Conservation (phyloP, 2,888 invertebrate genomes). For the Eupithecia subfuscata region DNA sequence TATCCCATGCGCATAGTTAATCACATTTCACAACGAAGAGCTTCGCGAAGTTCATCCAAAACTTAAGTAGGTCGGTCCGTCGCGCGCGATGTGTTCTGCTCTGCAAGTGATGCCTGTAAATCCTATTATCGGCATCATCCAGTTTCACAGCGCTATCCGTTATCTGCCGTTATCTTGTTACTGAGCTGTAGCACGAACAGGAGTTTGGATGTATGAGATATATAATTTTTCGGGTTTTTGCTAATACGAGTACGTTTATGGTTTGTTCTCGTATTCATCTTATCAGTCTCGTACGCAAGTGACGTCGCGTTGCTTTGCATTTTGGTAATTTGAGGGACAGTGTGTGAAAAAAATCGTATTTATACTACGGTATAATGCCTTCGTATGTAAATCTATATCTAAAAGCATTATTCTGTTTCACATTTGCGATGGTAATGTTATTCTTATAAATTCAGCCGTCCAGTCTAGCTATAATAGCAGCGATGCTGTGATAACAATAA, state of each 20-base stretch:
- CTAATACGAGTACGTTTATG: too few species aligned
- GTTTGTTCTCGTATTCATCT: too few species aligned
- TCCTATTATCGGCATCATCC: slow-evolving; percentile 16
- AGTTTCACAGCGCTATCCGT: slow-evolving; percentile 10
- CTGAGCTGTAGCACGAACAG: neutral
- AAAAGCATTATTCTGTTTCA: neutral
- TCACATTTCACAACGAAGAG: slow-evolving; percentile 10
- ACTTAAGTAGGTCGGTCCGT: slow-evolving; percentile 14
- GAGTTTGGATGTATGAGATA: neutral
- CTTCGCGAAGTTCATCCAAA: slow-evolving; percentile 15
- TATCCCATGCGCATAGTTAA: slow-evolving; percentile 9
- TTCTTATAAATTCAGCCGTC: neutral
- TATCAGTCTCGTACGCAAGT: neutral
- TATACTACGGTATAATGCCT: neutral
- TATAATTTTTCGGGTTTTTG: neutral
- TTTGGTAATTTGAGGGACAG: neutral
- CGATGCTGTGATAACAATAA: slow-evolving; percentile 14
- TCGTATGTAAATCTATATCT: neutral
- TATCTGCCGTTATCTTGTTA: slow-evolving; percentile 7
- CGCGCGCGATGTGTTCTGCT: slow-evolving; percentile 18
- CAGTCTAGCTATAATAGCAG: neutral
- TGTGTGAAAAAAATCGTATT: neutral
- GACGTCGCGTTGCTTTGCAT: neutral
- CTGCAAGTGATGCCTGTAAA: slow-evolving; percentile 19
- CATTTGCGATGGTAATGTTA: slow-evolving; percentile 1